Conservation (phyloP, 2,113 vertebrate species). For the Sturnus vulgaris region DNA sequence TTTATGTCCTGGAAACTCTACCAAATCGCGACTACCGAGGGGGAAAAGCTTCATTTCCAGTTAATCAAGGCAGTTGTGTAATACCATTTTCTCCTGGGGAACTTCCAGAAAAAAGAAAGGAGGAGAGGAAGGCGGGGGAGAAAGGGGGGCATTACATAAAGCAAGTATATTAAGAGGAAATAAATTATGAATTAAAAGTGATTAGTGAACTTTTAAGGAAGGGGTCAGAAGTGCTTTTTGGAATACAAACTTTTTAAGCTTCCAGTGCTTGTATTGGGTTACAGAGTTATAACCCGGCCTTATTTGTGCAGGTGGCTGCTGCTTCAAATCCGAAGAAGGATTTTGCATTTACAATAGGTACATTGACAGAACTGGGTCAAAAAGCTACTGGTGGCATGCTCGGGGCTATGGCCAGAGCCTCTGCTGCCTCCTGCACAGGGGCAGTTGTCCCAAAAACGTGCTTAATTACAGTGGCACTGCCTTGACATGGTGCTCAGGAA, state of each 20-base stretch:
- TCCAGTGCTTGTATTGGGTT: constrained; percentile 71
- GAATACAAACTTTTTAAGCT: constrained; percentile 70
- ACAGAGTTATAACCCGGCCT: constrained; percentile 70
- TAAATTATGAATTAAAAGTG: constrained; percentile 73
- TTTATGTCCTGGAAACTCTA: constrained; percentile 33
- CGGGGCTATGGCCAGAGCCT: not conserved
- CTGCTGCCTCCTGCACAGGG: not conserved
- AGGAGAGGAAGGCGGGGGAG: not conserved
- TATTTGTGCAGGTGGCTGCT: constrained; percentile 88
- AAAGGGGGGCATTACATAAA: constrained; percentile 12
- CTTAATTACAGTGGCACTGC: not conserved
- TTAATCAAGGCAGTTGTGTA: constrained; percentile 63
- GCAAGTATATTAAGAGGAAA: constrained; percentile 70
- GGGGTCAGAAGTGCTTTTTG: constrained; percentile 70
- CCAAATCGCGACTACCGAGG: constrained; percentile 3
- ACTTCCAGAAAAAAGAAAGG: constrained; percentile 52
- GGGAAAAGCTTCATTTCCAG: constrained; percentile 60
- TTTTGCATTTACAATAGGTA: constrained; percentile 72
- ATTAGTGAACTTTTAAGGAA: constrained; percentile 74
- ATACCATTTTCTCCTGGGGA: constrained; percentile 57
- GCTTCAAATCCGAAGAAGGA: constrained; percentile 64
- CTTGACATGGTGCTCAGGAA: not conserved
- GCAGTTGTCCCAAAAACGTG: not conserved
- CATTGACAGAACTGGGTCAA: constrained; percentile 66
- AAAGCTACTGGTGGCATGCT: not conserved